phyloP scores from a whole-genome alignment of 2,888 invertebrate genomes.

The Himalopsyche anomala region DNA sequence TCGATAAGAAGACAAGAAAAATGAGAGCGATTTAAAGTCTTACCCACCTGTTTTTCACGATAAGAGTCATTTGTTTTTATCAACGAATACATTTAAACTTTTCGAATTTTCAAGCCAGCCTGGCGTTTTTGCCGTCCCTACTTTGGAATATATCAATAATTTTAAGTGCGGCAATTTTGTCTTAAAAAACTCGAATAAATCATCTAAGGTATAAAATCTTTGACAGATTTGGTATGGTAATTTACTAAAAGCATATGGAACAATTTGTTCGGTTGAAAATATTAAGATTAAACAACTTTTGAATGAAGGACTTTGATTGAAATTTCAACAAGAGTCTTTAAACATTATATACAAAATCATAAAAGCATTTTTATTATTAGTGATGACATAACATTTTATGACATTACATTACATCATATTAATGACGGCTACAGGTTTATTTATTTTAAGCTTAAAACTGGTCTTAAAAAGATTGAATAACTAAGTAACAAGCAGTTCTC shows the following conservation, averaged over 20 bases:
- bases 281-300: neutral
- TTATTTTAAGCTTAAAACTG: too few species aligned
- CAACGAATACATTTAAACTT: conserved; percentile 16
- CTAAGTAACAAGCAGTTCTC: too few species aligned
- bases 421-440: too few species aligned
- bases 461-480: too few species aligned
- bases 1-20: conserved; percentile 30
- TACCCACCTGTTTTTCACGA: conserved; percentile 30
- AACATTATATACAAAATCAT: too few species aligned
- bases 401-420: too few species aligned
- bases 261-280: neutral
- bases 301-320: too few species aligned
- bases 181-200: conserved; percentile 22
- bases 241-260: conserved; percentile 7
- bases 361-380: too few species aligned
- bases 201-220: conserved; percentile 13
- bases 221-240: conserved; percentile 19
- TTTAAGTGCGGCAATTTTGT: conserved; percentile 5
- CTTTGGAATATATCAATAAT: conserved; percentile 32
- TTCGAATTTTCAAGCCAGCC: conserved; percentile 8
- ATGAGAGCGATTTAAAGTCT: conserved; percentile 6
- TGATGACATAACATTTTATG: too few species aligned
- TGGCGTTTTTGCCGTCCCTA: neutral
- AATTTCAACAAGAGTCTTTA: too few species aligned
- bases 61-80: conserved; percentile 26